A percentile compares a stretch with the other conserved stretches of the same genome.
phyloP scores from a whole-genome alignment of 2,797 vertebrate genomes.

The Pseudochirops corinnae region DNA sequence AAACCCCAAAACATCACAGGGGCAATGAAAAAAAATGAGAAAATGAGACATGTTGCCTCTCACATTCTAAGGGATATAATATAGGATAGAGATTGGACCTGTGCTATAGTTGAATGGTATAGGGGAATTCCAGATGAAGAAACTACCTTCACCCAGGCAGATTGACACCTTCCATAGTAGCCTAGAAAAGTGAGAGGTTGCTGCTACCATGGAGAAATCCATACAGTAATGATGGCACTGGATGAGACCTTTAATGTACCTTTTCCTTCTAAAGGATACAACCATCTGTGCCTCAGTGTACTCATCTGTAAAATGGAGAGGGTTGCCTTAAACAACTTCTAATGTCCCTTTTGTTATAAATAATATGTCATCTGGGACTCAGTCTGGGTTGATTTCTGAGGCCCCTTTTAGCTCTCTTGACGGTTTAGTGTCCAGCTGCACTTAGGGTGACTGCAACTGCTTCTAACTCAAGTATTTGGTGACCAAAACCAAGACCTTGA shows the following conservation, averaged over 20 bases:
- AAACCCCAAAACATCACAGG: neutral
- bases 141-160: neutral
- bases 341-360: neutral
- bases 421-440: slow-evolving; percentile 25
- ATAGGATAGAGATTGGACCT: neutral
- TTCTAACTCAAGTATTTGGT: slow-evolving; percentile 75
- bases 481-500: slow-evolving; percentile 71
- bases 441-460: slow-evolving; percentile 65
- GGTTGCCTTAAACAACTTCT: neutral
- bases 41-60: neutral
- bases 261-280: neutral
- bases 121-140: neutral
- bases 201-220: neutral
- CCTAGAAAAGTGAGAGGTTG: neutral
- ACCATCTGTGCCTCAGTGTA: neutral
- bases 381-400: neutral
- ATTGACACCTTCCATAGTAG: neutral
- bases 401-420: neutral
- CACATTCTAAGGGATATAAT: neutral
- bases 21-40: neutral
- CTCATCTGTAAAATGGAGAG: neutral
- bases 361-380: neutral
- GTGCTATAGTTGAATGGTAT: neutral
- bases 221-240: neutral
- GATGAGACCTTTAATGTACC: neutral